phyloP scores from a whole-genome alignment of 2,888 invertebrate genomes.

The Incurvaria masculella region DNA sequence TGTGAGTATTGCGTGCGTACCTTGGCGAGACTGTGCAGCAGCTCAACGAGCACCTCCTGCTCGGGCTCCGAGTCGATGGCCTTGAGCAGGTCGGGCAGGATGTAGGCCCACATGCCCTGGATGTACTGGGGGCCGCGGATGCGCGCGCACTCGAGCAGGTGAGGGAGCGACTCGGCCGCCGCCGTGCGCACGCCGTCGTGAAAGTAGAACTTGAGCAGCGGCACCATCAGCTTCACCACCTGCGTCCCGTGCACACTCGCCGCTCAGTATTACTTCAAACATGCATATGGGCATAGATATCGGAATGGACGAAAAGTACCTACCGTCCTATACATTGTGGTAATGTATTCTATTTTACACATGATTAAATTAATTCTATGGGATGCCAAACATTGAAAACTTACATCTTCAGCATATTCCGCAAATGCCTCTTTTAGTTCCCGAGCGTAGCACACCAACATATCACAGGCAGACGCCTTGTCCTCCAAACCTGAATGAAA shows the following conservation, averaged over 20 bases:
- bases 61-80: conserved; percentile 92
- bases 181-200: conserved; percentile 91
- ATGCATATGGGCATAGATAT: no score
- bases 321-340: no score
- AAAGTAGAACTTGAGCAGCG: conserved; percentile 90
- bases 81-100: conserved; percentile 81
- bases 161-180: conserved; percentile 88
- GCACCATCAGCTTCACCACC: conserved; percentile 81
- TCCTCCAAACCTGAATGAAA: conserved; percentile 73
- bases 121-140: conserved; percentile 70
- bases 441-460: conserved; percentile 93
- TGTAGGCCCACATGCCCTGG: conserved; percentile 80
- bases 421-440: conserved; percentile 82
- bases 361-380: not conserved
- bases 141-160: conserved; percentile 82
- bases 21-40: conserved; percentile 77
- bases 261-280: no score
- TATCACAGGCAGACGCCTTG: conserved; percentile 94
- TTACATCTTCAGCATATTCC: conserved; percentile 55
- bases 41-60: conserved; percentile 79
- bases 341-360: no score
- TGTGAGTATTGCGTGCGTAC: conserved; percentile 26
- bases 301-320: no score
- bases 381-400: not conserved
- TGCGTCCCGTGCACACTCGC: no score